Evolutionary conservation across 30 jellyfish, hydroid and myxozoan genomes (phyloP).

Genomic region (Pseudorhiza aurosa): DNA sequence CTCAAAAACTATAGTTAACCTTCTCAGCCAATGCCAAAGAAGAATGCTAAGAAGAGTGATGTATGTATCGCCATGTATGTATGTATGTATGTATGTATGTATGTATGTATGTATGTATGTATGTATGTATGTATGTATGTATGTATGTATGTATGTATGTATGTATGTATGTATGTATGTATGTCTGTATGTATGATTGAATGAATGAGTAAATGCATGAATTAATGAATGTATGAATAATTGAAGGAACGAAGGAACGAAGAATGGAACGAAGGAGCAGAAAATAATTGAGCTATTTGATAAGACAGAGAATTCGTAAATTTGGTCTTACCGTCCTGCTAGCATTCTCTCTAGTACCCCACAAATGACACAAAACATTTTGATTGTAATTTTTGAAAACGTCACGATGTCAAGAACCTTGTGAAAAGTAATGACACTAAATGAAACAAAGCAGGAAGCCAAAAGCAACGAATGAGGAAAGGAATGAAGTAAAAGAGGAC

Average conservation of each 20-base stretch:
- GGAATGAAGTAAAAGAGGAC: background rate
- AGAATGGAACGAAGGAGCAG: background rate
- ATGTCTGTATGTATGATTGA: background rate
- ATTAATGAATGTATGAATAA: background rate
- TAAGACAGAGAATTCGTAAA: background rate
- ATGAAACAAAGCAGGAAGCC: background rate
- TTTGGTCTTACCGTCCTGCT: conserved; percentile 39
- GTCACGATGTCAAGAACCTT: conserved; percentile 50
- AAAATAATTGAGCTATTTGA: background rate
- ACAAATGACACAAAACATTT: conserved; percentile 69
- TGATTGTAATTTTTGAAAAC: conserved; percentile 39
- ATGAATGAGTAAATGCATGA: background rate
- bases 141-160: background rate
- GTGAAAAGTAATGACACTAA: no score
- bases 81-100: no score
- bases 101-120: no score
- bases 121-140: background rate
- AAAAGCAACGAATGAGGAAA: background rate
- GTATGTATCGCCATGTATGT: no score
- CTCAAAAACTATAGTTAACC: background rate
- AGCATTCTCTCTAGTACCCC: conserved; percentile 68
- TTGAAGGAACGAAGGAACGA: background rate
- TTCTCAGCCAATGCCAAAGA: no score
- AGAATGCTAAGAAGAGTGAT: no score
- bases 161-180: background rate